Conservation (phyloP, 2,888 invertebrate genomes). For the Megastigmus dorsalis region DNA sequence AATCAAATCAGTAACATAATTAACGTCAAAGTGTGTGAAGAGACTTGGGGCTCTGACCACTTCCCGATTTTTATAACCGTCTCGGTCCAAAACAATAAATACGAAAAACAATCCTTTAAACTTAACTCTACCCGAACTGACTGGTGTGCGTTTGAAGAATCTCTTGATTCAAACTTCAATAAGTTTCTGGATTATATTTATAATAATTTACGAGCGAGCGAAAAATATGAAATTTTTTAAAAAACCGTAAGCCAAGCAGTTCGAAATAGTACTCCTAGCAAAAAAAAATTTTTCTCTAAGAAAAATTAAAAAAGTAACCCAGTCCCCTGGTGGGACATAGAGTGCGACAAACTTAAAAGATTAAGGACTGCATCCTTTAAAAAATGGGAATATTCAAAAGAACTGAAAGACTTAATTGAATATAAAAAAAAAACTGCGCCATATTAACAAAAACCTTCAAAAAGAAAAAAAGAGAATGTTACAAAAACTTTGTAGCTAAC, state of each 20-base stretch:
- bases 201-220: neutral
- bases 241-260: neutral
- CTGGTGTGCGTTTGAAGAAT: neutral
- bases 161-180: neutral
- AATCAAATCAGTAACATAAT: neutral
- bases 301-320: neutral
- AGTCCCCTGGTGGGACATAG: too few species aligned
- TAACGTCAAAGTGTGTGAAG: neutral
- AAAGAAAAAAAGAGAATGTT: neutral
- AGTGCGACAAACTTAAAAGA: too few species aligned
- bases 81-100: neutral
- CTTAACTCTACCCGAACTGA: neutral
- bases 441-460: neutral
- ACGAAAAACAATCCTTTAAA: neutral
- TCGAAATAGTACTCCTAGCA: neutral
- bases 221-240: neutral
- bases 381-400: too few species aligned
- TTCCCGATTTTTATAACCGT: too few species aligned
- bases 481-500: neutral
- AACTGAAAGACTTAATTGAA: neutral
- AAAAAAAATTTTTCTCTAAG: neutral
- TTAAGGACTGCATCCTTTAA: too few species aligned
- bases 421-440: neutral
- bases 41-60: too few species aligned
- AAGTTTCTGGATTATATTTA: neutral